phyloP scores from a whole-genome alignment of 1,140 invertebrate species.

The Drosophila repleta region DNA sequence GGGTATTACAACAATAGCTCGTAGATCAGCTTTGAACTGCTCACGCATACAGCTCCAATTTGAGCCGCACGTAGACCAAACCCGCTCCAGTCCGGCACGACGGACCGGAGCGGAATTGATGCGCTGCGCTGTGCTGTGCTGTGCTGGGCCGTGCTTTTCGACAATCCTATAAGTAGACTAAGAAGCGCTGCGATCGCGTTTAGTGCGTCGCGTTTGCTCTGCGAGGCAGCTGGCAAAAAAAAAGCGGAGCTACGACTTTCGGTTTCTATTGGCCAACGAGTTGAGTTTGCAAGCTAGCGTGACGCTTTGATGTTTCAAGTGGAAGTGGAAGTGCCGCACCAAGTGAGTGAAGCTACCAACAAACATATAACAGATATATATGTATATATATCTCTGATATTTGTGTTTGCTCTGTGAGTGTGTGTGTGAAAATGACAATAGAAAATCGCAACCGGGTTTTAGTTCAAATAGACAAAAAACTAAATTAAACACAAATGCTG shows the following conservation, averaged over 20 bases:
- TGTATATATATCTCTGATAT: not conserved
- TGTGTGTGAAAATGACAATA: constrained; percentile 54
- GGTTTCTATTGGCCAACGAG: constrained; percentile 49
- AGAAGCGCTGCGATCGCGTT: constrained; percentile 76
- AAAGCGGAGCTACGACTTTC: constrained; percentile 37
- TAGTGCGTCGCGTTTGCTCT: constrained; percentile 74
- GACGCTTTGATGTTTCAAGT: constrained; percentile 31
- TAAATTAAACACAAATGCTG: constrained; percentile 13
- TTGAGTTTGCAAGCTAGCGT: constrained; percentile 53
- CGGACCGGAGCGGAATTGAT: not conserved
- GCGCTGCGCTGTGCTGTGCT: not conserved
- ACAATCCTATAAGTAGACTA: constrained; percentile 73
- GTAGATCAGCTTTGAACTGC: constrained; percentile 2
- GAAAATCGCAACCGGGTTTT: constrained; percentile 41
- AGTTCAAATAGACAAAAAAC: constrained; percentile 14
- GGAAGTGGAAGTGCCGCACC: constrained; percentile 26
- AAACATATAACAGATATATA: constrained; percentile 9
- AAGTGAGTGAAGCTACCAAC: constrained; percentile 22
- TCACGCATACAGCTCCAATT: constrained; percentile 1
- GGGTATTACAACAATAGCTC: not conserved
- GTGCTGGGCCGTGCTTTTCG: not conserved
- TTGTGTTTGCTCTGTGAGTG: constrained; percentile 18
- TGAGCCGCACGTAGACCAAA: constrained; percentile 6
- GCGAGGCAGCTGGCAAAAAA: constrained; percentile 50
- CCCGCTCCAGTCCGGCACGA: constrained; percentile 1